A percentile compares a stretch with the other conserved stretches of the same genome.
Evolutionary conservation across 2,888 invertebrate genomes (phyloP).

Genomic region (Dusona sp.): DNA sequence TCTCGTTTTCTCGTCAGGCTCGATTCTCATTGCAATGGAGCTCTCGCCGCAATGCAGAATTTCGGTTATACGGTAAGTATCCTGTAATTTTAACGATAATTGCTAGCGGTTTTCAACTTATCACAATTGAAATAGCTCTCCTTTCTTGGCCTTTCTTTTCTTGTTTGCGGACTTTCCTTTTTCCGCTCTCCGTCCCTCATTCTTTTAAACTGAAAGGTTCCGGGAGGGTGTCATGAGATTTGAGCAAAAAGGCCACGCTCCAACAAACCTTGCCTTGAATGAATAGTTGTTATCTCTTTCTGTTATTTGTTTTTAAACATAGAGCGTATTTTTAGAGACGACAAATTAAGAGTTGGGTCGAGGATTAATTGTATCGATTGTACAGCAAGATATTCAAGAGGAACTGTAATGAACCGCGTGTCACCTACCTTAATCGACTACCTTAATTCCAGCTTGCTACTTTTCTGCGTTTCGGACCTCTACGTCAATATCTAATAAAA

Average conservation of each 20-base stretch:
- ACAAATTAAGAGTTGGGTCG: slow-evolving; percentile 28
- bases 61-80: slow-evolving; percentile 80
- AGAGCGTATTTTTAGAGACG: slow-evolving; percentile 4
- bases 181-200: slow-evolving; percentile 62
- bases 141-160: slow-evolving; percentile 21
- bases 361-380: background rate
- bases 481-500: too few relatives aligned
- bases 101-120: slow-evolving; percentile 75
- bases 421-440: background rate
- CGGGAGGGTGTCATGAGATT: slow-evolving; percentile 44
- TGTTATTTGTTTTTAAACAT: background rate
- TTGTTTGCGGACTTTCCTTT: slow-evolving; percentile 53
- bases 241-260: slow-evolving; percentile 23
- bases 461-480: background rate
- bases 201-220: background rate
- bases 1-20: slow-evolving; percentile 40
- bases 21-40: slow-evolving; percentile 71
- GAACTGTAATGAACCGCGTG: slow-evolving; percentile 14
- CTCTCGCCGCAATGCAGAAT: slow-evolving; percentile 79
- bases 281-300: background rate
- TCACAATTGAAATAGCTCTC: slow-evolving; percentile 80
- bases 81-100: slow-evolving; percentile 81
- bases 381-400: background rate
- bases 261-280: slow-evolving; percentile 35
- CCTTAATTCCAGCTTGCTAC: background rate